These are phyloP conservation scores for Urocynchramus pylzowi DNA, from an alignment of 2,113 vertebrate genomes.

Conservation along the genomic window DNA sequence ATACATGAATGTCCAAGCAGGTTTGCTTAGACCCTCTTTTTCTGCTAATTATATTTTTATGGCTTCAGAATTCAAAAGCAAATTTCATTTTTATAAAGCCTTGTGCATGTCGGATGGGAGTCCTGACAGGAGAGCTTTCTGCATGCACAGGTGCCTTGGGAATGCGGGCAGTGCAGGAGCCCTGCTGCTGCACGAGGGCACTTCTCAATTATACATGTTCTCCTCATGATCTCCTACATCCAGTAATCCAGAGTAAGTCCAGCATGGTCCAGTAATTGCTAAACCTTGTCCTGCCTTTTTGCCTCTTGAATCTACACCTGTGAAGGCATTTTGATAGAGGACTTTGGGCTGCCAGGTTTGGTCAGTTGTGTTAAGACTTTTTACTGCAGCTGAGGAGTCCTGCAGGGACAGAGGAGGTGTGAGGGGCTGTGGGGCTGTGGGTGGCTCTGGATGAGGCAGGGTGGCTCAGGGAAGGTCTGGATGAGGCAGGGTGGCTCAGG, in stretches of 20 bases:
- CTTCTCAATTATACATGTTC: background rate
- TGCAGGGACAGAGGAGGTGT: background rate
- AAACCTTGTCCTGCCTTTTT: background rate
- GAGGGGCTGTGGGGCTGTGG: background rate
- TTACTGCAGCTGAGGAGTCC: background rate
- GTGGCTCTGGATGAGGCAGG: background rate
- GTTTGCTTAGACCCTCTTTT: background rate
- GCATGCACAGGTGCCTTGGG: background rate
- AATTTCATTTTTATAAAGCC: background rate
- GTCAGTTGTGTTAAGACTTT: background rate
- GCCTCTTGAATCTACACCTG: background rate
- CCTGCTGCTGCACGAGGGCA: background rate
- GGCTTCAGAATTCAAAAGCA: background rate
- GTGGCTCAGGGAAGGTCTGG: background rate
- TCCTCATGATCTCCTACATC: background rate
- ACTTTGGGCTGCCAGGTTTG: background rate
- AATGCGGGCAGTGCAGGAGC: background rate
- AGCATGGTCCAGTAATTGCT: background rate
- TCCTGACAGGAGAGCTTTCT: background rate
- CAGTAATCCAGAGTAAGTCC: background rate
- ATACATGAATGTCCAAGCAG: background rate
- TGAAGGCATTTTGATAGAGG: background rate
- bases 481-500: too few relatives aligned
- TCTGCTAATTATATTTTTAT: slow-evolving; percentile 9
- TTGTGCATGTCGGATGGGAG: background rate